phyloP scores from a whole-genome alignment of 64 coral and sea anemone genomes.

The Platygyra sinensis region DNA sequence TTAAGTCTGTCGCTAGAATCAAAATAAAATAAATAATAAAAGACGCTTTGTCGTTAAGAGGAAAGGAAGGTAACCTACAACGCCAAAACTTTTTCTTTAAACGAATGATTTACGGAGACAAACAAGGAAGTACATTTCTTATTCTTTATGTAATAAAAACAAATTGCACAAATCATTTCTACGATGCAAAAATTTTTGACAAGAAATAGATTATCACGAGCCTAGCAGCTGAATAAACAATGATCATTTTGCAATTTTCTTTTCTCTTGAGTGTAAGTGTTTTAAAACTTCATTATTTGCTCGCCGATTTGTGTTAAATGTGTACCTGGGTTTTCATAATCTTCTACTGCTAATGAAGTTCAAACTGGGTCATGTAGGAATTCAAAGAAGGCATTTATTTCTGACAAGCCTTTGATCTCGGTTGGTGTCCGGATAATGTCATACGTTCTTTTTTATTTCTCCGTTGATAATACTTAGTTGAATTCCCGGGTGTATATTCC shows the following conservation, averaged over 20 bases:
- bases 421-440: neutral
- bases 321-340: neutral
- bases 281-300: neutral
- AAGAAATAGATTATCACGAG: neutral
- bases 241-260: neutral
- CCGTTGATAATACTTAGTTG: neutral
- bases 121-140: neutral
- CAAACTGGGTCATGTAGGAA: neutral
- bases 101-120: neutral
- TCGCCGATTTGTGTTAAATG: neutral
- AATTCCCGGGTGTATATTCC: neutral
- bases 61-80: neutral
- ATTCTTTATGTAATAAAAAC: neutral
- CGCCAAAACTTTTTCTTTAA: neutral
- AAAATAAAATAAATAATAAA: neutral
- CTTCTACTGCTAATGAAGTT: neutral
- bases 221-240: neutral
- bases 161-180: conserved; percentile 3
- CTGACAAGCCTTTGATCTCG: neutral
- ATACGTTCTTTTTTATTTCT: neutral
- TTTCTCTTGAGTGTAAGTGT: neutral
- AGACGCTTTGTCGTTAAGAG: neutral
- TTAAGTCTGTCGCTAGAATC: neutral
- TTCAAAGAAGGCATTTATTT: neutral
- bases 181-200: neutral